Conservation (phyloP, 2,888 invertebrate genomes). For the Argyresthia albistria region DNA sequence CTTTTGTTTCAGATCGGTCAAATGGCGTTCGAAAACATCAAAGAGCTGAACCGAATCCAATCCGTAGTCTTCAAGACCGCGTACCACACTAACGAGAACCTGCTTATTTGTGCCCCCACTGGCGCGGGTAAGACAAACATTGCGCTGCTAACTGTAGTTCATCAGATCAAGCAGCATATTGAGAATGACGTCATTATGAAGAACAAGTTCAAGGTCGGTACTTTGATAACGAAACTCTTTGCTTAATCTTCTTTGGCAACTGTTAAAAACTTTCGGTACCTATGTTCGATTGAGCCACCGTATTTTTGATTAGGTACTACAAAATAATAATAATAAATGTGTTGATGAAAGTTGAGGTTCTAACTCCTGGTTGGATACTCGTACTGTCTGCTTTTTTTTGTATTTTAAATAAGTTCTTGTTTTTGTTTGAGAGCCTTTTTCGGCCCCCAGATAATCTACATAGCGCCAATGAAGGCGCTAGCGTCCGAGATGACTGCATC, state of each 20-base stretch:
- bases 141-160: slow-evolving; percentile 92
- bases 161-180: slow-evolving; percentile 90
- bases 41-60: slow-evolving; percentile 93
- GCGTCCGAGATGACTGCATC: slow-evolving; percentile 98
- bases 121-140: slow-evolving; percentile 99
- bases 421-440: too few relatives aligned
- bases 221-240: too few relatives aligned
- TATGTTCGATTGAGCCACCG: too few relatives aligned
- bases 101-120: slow-evolving; percentile 98
- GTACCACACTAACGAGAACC: slow-evolving; percentile 96
- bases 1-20: slow-evolving; percentile 82
- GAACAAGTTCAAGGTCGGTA: slow-evolving; percentile 89
- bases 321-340: too few relatives aligned
- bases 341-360: too few relatives aligned
- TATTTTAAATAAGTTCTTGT: too few relatives aligned
- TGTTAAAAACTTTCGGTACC: too few relatives aligned
- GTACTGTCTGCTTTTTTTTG: too few relatives aligned
- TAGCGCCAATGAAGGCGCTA: slow-evolving; percentile 99
- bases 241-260: too few relatives aligned
- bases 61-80: slow-evolving; percentile 96
- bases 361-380: too few relatives aligned
- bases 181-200: slow-evolving; percentile 86
- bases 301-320: too few relatives aligned
- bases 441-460: slow-evolving; percentile 87
- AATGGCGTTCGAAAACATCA: slow-evolving; percentile 90